Percentiles rank a stretch among this genome's conserved stretches.
phyloP scores from a whole-genome alignment of 2,113 vertebrate species.

The Psittacula cyanocephala region DNA sequence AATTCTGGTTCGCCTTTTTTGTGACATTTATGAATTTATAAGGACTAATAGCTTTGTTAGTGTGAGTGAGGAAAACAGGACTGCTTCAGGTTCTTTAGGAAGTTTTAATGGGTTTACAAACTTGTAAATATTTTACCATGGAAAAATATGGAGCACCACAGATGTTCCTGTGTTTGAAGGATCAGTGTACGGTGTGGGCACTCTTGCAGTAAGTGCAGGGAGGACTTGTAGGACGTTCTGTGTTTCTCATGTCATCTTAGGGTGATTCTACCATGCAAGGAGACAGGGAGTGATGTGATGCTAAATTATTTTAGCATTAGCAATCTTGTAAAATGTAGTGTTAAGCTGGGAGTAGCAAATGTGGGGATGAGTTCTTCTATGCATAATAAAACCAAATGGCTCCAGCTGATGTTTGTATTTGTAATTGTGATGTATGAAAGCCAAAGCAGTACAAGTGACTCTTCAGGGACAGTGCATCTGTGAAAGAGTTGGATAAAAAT shows the following conservation, averaged over 20 bases:
- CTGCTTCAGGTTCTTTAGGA: background rate
- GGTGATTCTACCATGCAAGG: background rate
- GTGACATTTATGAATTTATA: background rate
- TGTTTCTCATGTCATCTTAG: background rate
- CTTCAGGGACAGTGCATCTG: background rate
- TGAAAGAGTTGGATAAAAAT: background rate
- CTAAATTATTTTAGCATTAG: slow-evolving; percentile 7
- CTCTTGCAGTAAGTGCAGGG: background rate
- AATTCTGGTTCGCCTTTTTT: background rate
- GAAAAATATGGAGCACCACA: background rate
- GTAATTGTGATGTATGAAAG: background rate
- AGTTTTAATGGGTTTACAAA: slow-evolving; percentile 2
- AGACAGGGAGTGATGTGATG: background rate
- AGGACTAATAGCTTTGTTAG: background rate
- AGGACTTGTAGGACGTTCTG: background rate
- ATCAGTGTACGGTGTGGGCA: background rate
- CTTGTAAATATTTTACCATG: slow-evolving; percentile 25
- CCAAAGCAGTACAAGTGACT: background rate
- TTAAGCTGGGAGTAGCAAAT: slow-evolving; percentile 17
- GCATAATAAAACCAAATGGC: background rate
- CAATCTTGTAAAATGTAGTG: background rate
- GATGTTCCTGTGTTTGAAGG: background rate
- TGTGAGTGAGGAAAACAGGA: background rate
- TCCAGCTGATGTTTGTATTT: background rate
- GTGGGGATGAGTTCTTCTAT: background rate